A percentile compares a stretch with the other conserved stretches of the same genome.
phyloP scores from a whole-genome alignment of 2,888 invertebrate genomes.

The Andrena bucephala region DNA sequence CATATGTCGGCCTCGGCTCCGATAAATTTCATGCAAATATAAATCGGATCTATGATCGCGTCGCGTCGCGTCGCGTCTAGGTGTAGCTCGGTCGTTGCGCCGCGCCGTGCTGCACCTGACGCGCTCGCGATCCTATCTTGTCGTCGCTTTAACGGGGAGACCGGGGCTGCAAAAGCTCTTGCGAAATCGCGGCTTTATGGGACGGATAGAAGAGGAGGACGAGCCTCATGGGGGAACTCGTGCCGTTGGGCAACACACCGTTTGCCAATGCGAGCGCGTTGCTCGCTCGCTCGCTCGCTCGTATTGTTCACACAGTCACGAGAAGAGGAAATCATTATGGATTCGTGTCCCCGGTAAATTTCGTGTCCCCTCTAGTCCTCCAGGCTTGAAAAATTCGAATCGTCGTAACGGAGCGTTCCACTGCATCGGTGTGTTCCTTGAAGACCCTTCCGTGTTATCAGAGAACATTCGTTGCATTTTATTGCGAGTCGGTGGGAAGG shows the following conservation, averaged over 20 bases:
- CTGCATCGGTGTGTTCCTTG: background rate
- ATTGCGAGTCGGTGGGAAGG: too few species aligned
- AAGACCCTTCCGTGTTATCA: background rate
- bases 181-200: conserved; percentile 62
- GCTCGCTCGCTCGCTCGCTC: conserved; percentile 9
- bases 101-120: conserved; percentile 67
- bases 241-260: conserved; percentile 54
- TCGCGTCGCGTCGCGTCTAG: conserved; percentile 49
- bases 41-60: conserved; percentile 68
- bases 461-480: background rate
- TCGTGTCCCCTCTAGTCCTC: background rate
- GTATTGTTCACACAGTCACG: conserved; percentile 64
- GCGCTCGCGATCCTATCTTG: conserved; percentile 67
- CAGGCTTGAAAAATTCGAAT: conserved; percentile 3
- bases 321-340: conserved; percentile 52
- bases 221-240: conserved; percentile 53
- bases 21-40: conserved; percentile 67
- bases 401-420: background rate
- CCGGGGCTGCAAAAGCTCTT: conserved; percentile 44
- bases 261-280: conserved; percentile 51
- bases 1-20: conserved; percentile 53
- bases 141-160: conserved; percentile 48
- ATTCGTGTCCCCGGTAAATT: conserved; percentile 45
- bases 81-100: conserved; percentile 57
- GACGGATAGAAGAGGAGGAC: conserved; percentile 57